Percentiles rank a stretch among this genome's conserved stretches.
Evolutionary conservation across 2,888 invertebrate species (phyloP).

Genomic region (Erynnis tages): DNA sequence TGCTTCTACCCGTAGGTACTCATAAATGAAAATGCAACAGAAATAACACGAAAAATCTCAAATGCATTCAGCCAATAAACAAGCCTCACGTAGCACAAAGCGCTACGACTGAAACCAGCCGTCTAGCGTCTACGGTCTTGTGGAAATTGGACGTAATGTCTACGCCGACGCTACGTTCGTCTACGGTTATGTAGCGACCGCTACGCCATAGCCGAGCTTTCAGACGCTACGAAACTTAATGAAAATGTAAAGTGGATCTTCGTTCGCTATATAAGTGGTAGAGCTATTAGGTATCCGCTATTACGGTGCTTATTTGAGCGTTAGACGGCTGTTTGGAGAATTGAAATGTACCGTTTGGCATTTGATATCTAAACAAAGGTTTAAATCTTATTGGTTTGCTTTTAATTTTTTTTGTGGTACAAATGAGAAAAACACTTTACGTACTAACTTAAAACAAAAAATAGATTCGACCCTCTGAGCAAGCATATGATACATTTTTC

Average conservation of each 20-base stretch:
- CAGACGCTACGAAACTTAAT: slow-evolving; percentile 1
- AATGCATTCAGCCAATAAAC: background rate
- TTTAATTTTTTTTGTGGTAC: too few relatives aligned
- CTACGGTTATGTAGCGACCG: slow-evolving; percentile 4
- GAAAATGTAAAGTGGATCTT: background rate
- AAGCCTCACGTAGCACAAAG: background rate
- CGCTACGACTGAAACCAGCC: slow-evolving; percentile 15
- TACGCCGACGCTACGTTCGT: slow-evolving; percentile 15
- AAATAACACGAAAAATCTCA: background rate
- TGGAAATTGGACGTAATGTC: slow-evolving; percentile 17
- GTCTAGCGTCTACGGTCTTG: slow-evolving; percentile 5
- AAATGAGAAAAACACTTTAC: too few relatives aligned
- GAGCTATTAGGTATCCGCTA: too few relatives aligned
- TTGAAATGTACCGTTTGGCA: too few relatives aligned
- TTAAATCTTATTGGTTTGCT: too few relatives aligned
- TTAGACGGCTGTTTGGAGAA: too few relatives aligned
- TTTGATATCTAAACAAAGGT: too few relatives aligned
- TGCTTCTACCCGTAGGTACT: background rate
- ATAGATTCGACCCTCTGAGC: too few relatives aligned
- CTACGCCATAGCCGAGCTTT: background rate
- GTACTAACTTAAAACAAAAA: too few relatives aligned
- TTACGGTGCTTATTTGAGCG: too few relatives aligned
- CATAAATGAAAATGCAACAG: background rate
- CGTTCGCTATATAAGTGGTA: too few relatives aligned
- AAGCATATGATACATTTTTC: too few relatives aligned